These are phyloP conservation scores for Limnephilus lunatus DNA, from an alignment of 2,888 invertebrate species.

Conservation along the genomic window DNA sequence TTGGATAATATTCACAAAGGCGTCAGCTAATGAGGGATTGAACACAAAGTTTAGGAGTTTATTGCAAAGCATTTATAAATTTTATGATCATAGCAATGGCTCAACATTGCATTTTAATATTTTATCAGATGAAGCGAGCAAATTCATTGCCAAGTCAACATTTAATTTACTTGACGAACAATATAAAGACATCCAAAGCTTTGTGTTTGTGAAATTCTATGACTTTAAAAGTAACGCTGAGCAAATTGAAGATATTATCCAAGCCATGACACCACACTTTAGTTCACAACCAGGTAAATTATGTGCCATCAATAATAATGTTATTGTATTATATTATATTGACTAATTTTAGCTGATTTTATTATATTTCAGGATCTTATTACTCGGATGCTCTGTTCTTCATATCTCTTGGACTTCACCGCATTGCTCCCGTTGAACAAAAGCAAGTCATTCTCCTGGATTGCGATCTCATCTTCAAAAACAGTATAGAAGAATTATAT, in stretches of 20 bases:
- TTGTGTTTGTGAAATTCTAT: constrained; percentile 72
- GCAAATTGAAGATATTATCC: constrained; percentile 80
- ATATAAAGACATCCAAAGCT: not conserved
- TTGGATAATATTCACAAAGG: constrained; percentile 58
- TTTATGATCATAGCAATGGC: constrained; percentile 28
- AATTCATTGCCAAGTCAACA: constrained; percentile 74
- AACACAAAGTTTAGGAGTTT: constrained; percentile 43
- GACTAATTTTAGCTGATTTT: not conserved
- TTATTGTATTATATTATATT: not conserved
- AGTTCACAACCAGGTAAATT: constrained; percentile 79
- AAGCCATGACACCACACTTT: constrained; percentile 84
- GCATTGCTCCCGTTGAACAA: constrained; percentile 80
- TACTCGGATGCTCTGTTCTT: constrained; percentile 89
- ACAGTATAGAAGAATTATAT: constrained; percentile 82
- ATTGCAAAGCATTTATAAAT: constrained; percentile 43
- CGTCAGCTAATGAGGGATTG: constrained; percentile 13
- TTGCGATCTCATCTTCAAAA: constrained; percentile 85
- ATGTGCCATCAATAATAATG: not conserved
- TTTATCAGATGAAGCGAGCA: constrained; percentile 80
- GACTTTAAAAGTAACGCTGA: constrained; percentile 80
- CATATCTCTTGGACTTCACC: constrained; percentile 84
- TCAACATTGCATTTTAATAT: constrained; percentile 79
- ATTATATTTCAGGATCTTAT: constrained; percentile 78
- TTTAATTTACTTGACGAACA: constrained; percentile 22
- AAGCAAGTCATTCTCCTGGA: constrained; percentile 84